Evolutionary conservation across 2,888 invertebrate species (phyloP), one percentile per base, ranked within the genome.

Genomic region (Nymphalis c-album): DNA sequence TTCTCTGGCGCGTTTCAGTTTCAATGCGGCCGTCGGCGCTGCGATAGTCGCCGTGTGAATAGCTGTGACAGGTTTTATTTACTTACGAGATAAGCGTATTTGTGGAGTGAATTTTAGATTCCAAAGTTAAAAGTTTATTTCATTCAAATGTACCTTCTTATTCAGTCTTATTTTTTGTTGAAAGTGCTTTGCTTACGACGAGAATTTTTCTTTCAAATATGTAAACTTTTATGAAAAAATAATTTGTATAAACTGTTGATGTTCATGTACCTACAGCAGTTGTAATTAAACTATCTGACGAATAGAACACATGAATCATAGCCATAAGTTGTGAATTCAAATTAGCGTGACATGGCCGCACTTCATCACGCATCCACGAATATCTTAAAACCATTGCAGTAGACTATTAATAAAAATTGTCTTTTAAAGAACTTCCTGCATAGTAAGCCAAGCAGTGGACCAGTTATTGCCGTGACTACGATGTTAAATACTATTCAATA

Each of bases 1-100:
- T 64, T 64, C 68, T 60, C 48, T n/a, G 64, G 64, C 60, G 45
- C 60, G 60, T 68, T 64, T 64, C 55, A 48, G 59, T 47, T 68
- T 57, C 35, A 60, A 64, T 64, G 31, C 53, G 68, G 51, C 64
- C 26, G 68, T 26, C 64, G 61, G 64, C 59, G 47, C 16, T n/a
- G 65, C 65, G 60, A 59, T 60, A 60, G 64, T 64, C 60, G 53
- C 55, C 60, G 53, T 22, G 53, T 51, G 51, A 31, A 47, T 51
- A 62, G 48, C 65, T 35, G 60, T 20, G 55, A 45, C 64, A 60
- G 60, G 47, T 22, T 26, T 47, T 60, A 48, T 65, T 65, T 65
- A 60, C 60, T 60, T 35, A 65, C 55, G 47, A 57, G 57, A 57
- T 55, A 65, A 65, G 22, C 60, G 22, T 65, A 65, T 65, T 65